Conservation (phyloP, 1,140 invertebrate species). For the Neoseiulus cucumeris region DNA sequence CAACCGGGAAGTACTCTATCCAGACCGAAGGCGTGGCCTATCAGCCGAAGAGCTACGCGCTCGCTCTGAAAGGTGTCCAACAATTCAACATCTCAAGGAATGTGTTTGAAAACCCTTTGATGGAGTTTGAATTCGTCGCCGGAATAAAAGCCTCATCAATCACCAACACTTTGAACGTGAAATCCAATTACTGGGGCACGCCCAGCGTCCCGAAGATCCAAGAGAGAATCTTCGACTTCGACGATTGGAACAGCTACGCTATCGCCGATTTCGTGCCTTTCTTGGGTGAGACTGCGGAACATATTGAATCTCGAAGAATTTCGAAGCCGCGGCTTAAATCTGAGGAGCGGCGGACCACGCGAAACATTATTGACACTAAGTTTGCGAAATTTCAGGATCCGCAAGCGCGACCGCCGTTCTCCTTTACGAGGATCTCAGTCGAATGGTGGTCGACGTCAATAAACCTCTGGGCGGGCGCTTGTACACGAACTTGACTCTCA, state of each 20-base stretch:
- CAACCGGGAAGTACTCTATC: constrained; percentile 23
- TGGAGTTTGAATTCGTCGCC: constrained; percentile 79
- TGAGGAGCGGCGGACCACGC: too few relatives aligned
- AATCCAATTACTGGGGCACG: constrained; percentile 91
- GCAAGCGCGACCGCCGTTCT: constrained; percentile 18
- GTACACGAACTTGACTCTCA: constrained; percentile 45
- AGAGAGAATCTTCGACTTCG: constrained; percentile 87
- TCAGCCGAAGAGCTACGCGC: constrained; percentile 49
- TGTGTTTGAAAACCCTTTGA: constrained; percentile 56
- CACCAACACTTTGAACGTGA: constrained; percentile 63
- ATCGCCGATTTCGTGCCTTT: constrained; percentile 72
- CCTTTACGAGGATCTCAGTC: constrained; percentile 14
- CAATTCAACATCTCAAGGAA: constrained; percentile 76
- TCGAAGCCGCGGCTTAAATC: too few relatives aligned
- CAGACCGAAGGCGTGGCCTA: constrained; percentile 24
- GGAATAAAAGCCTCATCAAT: constrained; percentile 70
- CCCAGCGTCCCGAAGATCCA: constrained; percentile 46
- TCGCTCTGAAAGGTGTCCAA: constrained; percentile 83
- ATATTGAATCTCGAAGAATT: constrained; percentile 12
- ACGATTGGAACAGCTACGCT: constrained; percentile 97
- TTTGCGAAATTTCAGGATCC: too few relatives aligned
- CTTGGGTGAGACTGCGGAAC: constrained; percentile 31
- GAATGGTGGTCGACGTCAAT: constrained; percentile 33
- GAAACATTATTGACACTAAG: too few relatives aligned
- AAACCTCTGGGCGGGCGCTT: constrained; percentile 60